These are phyloP conservation scores for Teleopsis dalmanni DNA, from an alignment of 1,140 invertebrate genomes.

Conservation along the genomic window DNA sequence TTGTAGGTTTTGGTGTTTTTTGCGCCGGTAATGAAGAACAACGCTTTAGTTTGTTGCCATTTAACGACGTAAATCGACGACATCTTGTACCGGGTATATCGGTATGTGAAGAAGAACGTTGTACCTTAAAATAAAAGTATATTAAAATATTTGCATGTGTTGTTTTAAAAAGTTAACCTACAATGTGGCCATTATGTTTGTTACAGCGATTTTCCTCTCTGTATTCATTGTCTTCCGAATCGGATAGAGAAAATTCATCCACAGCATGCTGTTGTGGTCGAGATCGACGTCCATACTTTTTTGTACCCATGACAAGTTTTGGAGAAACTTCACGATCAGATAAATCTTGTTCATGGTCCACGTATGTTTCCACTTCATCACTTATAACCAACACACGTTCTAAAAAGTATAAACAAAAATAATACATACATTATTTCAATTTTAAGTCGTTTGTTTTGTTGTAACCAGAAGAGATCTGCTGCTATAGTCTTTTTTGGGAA, in stretches of 20 bases:
- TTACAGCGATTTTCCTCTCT: conserved; percentile 15
- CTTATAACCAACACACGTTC: conserved; percentile 33
- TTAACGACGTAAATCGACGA: conserved; percentile 34
- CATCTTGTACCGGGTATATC: conserved; percentile 45
- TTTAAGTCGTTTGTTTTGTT: too few relatives aligned
- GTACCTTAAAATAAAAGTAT: conserved; percentile 37
- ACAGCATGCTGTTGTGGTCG: conserved; percentile 49
- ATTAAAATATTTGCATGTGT: background rate
- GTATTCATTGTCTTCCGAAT: conserved; percentile 39
- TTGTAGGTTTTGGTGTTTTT: conserved; percentile 8
- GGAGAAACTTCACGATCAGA: conserved; percentile 63
- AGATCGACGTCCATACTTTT: conserved; percentile 67
- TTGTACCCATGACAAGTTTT: conserved; percentile 64
- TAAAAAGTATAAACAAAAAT: too few relatives aligned
- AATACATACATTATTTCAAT: too few relatives aligned
- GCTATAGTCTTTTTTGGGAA: too few relatives aligned
- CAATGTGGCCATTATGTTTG: background rate
- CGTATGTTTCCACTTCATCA: conserved; percentile 21
- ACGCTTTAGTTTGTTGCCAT: conserved; percentile 46
- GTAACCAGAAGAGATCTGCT: too few relatives aligned
- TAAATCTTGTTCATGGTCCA: conserved; percentile 49
- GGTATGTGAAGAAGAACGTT: conserved; percentile 48
- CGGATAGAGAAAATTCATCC: conserved; percentile 29
- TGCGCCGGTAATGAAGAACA: conserved; percentile 47
- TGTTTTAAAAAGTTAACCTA: background rate